phyloP scores from a whole-genome alignment of 1,140 invertebrate genomes.

The Zeugodacus cucurbitae region DNA sequence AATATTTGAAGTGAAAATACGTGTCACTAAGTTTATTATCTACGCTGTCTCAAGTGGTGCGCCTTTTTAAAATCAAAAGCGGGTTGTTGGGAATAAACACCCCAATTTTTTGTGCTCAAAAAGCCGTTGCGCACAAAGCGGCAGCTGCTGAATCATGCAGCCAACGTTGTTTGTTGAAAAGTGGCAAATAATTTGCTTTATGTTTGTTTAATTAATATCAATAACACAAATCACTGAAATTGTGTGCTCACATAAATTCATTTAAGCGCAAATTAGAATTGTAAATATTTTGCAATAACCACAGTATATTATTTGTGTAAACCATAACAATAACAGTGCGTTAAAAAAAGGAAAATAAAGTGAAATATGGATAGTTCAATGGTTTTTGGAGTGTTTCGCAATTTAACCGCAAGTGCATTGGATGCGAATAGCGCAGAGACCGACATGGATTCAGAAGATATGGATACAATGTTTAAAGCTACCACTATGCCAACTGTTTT shows the following conservation, averaged over 20 bases:
- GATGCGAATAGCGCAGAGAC: not conserved
- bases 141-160: not conserved
- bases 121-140: not conserved
- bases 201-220: not conserved
- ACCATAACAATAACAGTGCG: not conserved
- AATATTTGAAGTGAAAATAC: not conserved
- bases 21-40: not conserved
- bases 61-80: not conserved
- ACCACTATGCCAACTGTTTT: constrained; percentile 23
- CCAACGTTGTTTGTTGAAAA: not conserved
- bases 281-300: not conserved
- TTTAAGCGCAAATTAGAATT: not conserved
- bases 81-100: not conserved
- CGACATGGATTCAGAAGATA: constrained; percentile 22
- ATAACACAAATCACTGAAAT: not conserved
- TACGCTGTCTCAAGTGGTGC: not conserved
- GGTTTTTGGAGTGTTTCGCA: constrained; percentile 50
- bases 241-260: not conserved
- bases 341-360: not conserved
- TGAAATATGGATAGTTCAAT: constrained; percentile 59
- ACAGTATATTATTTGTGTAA: not conserved
- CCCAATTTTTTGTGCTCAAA: not conserved
- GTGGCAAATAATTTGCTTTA: not conserved
- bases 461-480: not conserved
- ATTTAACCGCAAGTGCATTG: constrained; percentile 21